These are phyloP conservation scores for Ailurus styani DNA, from an alignment of 2,113 vertebrate genomes.

Conservation along the genomic window DNA sequence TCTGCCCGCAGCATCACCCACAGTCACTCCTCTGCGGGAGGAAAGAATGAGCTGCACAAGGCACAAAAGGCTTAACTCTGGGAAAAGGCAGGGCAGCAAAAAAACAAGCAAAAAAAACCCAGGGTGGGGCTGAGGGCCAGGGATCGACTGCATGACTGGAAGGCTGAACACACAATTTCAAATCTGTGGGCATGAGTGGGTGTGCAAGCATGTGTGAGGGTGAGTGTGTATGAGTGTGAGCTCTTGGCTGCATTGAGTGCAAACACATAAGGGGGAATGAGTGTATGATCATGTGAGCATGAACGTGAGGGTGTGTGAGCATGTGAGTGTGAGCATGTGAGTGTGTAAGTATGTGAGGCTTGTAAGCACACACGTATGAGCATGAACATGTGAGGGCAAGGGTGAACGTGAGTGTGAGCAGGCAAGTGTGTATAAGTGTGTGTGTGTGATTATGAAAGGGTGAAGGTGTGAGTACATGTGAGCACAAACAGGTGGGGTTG, in stretches of 20 bases:
- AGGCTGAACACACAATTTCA: neutral
- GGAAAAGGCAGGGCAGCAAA: neutral
- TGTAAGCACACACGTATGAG: neutral
- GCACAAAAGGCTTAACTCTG: neutral
- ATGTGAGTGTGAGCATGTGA: neutral
- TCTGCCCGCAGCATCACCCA: neutral
- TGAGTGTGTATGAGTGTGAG: neutral
- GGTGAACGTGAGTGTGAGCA: too few species aligned
- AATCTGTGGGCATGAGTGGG: neutral
- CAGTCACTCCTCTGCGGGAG: neutral
- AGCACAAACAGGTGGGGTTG: too few species aligned
- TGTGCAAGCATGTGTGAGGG: too few species aligned
- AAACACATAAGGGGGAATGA: neutral
- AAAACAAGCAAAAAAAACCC: neutral
- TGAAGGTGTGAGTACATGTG: too few species aligned
- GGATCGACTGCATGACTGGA: neutral
- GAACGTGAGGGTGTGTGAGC: neutral
- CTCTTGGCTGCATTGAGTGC: neutral
- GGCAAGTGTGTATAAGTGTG: too few species aligned
- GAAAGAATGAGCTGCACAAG: accelerated
- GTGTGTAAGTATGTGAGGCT: neutral
- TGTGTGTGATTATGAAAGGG: too few species aligned
- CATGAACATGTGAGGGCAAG: neutral
- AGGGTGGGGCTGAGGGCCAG: neutral
- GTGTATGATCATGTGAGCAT: neutral